phyloP scores from a whole-genome alignment of 2,113 vertebrate species.

The Artemisiospiza belli region DNA sequence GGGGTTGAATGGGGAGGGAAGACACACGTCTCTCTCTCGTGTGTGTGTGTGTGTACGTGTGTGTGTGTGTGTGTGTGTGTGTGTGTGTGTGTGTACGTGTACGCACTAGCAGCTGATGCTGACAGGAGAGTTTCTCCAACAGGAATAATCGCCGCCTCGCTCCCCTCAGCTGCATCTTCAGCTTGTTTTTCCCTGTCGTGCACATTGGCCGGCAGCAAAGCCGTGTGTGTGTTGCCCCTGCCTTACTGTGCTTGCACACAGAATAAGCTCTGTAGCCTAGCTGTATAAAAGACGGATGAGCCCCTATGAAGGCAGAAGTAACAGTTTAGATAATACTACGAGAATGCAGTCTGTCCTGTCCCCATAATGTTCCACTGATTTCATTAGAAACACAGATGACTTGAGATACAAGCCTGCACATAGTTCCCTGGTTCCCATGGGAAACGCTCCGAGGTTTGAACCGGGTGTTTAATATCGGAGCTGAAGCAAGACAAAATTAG shows the following conservation, averaged over 20 bases:
- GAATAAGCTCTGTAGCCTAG: not conserved
- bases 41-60: too few relatives aligned
- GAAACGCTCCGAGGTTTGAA: too few relatives aligned
- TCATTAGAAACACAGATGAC: too few relatives aligned
- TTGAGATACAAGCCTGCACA: not conserved
- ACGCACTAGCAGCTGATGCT: not conserved
- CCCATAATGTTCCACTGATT: too few relatives aligned
- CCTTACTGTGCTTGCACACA: rapidly evolving
- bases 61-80: not conserved
- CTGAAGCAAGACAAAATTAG: not conserved
- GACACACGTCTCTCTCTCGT: not conserved
- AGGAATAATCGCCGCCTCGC: rapidly evolving
- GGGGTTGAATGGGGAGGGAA: not conserved
- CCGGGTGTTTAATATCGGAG: rapidly evolving
- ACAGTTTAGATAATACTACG: too few relatives aligned
- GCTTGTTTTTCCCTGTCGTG: not conserved
- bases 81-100: not conserved
- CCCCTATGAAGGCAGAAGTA: not conserved
- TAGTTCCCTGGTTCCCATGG: rapidly evolving
- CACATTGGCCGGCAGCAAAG: not conserved
- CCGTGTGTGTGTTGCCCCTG: not conserved
- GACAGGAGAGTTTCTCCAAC: not conserved
- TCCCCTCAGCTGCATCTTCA: not conserved
- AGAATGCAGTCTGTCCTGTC: not conserved
- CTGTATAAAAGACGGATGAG: not conserved